Evolutionary conservation across 2,797 vertebrate species (phyloP), one percentile per base, ranked within the genome.

Genomic region (Megalops cyprinoides): DNA sequence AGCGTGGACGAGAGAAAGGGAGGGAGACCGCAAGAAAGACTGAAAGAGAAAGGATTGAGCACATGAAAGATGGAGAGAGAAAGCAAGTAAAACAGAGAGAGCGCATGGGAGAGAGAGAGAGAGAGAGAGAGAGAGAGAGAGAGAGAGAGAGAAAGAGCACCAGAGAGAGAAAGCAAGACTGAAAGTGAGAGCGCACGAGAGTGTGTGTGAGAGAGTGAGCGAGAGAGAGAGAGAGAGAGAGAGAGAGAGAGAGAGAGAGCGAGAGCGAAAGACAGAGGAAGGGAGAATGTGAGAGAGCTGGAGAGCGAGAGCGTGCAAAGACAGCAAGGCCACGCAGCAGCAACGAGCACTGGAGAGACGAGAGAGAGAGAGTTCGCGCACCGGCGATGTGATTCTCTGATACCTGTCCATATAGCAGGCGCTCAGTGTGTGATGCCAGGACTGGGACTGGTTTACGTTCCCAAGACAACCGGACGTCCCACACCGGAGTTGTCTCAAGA

Each of bases 1-100:
- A n/a, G n/a, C n/a, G n/a, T n/a, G n/a, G n/a, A n/a, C 7, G 60
- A 23, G 18, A 5, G 20, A 56, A 53, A 3, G 53, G 6, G 53
- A 56, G 53, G 65, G 28, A 65, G 60, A 28, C n/a, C n/a, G n/a
- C n/a, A 25, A 60, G 25, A 28, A 25, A 25, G 58, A n/a, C 20
- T 20, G 55, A 60, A n/a, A 60, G 58, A 60, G 58, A 60, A 58
- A 34, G 60, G n/a, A n/a, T n/a, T n/a, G n/a, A n/a, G n/a, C n/a
- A n/a, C n/a, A n/a, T n/a, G n/a, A 5, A 6, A 56, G 23, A 1
- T 18, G 6, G 53, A 56, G 53, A 65, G 28, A 65, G 60, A 28
- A 25, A 60, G 25, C 10, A 25, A 25, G 58, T 20, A 23, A 60
- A n/a, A 60, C n/a, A 60, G 58, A 14, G 60, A 34, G 60, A 62